These are phyloP conservation scores for Zoanthus sociatus DNA, from an alignment of 92 coral and sea anemone genomes.

Conservation along the genomic window DNA sequence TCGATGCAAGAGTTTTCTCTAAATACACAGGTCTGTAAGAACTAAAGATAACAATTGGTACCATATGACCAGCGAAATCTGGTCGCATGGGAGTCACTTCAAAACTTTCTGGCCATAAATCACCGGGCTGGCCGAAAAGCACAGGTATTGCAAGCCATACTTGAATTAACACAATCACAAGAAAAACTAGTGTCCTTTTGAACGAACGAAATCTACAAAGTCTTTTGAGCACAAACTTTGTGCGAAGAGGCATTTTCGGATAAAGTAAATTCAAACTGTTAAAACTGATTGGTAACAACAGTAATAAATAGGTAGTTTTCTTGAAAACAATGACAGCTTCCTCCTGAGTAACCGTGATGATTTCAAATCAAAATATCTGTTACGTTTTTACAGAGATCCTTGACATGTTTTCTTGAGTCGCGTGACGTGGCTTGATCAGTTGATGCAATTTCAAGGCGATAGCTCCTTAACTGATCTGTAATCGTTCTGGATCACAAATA, in stretches of 20 bases:
- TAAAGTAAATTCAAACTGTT: background rate
- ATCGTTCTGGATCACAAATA: background rate
- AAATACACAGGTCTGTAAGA: slow-evolving; percentile 90
- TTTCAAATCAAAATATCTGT: background rate
- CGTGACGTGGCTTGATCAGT: slow-evolving; percentile 25
- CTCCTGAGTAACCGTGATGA: background rate
- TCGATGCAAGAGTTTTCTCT: slow-evolving; percentile 87
- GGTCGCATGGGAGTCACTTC: slow-evolving; percentile 60
- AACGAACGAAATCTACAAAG: slow-evolving; percentile 77
- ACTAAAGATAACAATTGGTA: slow-evolving; percentile 90
- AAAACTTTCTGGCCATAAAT: slow-evolving; percentile 78
- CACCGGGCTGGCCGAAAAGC: slow-evolving; percentile 69
- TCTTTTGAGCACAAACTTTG: slow-evolving; percentile 61
- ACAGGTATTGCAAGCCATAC: slow-evolving; percentile 88
- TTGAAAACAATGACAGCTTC: background rate
- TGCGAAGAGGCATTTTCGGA: slow-evolving; percentile 9
- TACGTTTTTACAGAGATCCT: background rate
- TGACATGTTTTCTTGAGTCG: background rate
- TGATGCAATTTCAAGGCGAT: background rate
- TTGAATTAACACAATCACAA: slow-evolving; percentile 73
- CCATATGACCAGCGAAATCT: slow-evolving; percentile 67
- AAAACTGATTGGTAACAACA: background rate
- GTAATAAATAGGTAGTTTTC: too few species aligned
- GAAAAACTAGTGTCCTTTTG: slow-evolving; percentile 76
- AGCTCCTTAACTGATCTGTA: background rate